Base-by-base conservation (phyloP, 2,888 invertebrate genomes). In the Xanthia icteritia region DNA sequence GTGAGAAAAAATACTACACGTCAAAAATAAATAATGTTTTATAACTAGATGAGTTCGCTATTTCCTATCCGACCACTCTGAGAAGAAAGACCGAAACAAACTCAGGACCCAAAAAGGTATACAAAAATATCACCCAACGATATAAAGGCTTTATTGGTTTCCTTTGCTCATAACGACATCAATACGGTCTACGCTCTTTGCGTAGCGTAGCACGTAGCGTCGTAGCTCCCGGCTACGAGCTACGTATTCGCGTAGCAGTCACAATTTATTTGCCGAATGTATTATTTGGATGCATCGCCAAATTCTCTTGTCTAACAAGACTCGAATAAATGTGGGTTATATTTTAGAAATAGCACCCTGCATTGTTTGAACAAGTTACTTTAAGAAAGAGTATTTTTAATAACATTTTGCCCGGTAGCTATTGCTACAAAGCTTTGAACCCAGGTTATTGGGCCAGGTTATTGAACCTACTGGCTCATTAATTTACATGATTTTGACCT, bases 201-300 rank as follows among this genome's bases (percentile, higher is more conserved):
- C 76, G 75, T 63, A 58, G 56, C 61, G 54, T 64, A 68, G 73
- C 82, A 67, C 81, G 86, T 81, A 80, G 84, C 80, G 4, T 23
- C 79, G 79, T 80, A 88, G 88, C 86, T 65, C 58, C 64, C 42
- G 73, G 86, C 88, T 88, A 88, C 88, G 69, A 65, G 87, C 89
- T 88, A 88, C 88, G 88, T 81, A 79, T 60, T 66, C 60, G 65
- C 86, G 79, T 77, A 77, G 60, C 71, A 27, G 56, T 67, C 23
- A 73, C 60, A 78, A 81, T 85, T 84, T 83, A 74, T 79, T 67
- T 69, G 20, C 60, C 77, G 36, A 77, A 71, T 63, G 60, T 81
- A 74, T 79, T 83, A 84, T 68, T 82, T 79, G 74, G 79, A 78
- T 73, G 76, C 76, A 86, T 54, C 69, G 74, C 76, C 78, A 78